A percentile compares a stretch with the other conserved stretches of the same genome.
These are phyloP conservation scores for Exocentrus adspersus DNA, from an alignment of 2,888 invertebrate species.

Conservation along the genomic window DNA sequence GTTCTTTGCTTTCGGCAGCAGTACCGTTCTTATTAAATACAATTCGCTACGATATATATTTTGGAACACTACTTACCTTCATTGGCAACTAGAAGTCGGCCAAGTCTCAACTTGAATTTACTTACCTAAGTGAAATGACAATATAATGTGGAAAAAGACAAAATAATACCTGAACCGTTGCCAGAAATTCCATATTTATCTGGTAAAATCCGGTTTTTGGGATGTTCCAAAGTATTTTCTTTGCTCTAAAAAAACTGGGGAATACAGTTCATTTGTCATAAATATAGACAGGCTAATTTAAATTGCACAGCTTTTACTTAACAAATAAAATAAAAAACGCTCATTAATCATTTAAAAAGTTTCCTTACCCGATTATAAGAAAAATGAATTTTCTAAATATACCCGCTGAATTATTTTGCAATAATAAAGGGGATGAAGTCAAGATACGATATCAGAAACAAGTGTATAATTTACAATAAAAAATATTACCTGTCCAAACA, in stretches of 20 bases:
- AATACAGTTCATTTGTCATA: background rate
- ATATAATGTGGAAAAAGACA: background rate
- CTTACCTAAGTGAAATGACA: slow-evolving; percentile 3
- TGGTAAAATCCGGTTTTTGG: background rate
- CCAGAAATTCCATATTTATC: background rate
- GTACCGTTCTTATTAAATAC: background rate
- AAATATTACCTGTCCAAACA: too few relatives aligned
- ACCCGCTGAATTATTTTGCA: background rate
- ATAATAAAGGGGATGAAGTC: too few relatives aligned
- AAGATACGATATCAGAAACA: background rate
- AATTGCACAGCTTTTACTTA: too few relatives aligned
- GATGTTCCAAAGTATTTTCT: background rate
- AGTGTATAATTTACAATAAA: background rate
- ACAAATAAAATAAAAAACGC: too few relatives aligned
- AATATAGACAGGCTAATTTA: background rate
- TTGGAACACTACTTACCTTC: background rate
- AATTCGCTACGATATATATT: background rate
- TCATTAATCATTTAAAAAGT: background rate
- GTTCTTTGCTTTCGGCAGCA: too few relatives aligned
- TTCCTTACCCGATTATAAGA: background rate
- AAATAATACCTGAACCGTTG: background rate
- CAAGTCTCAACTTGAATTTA: background rate
- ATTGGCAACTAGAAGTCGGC: background rate
- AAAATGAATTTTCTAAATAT: background rate
- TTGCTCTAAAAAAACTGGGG: background rate